Conservation (phyloP, 1,140 invertebrate species). For the Eriocheir sinensis region DNA sequence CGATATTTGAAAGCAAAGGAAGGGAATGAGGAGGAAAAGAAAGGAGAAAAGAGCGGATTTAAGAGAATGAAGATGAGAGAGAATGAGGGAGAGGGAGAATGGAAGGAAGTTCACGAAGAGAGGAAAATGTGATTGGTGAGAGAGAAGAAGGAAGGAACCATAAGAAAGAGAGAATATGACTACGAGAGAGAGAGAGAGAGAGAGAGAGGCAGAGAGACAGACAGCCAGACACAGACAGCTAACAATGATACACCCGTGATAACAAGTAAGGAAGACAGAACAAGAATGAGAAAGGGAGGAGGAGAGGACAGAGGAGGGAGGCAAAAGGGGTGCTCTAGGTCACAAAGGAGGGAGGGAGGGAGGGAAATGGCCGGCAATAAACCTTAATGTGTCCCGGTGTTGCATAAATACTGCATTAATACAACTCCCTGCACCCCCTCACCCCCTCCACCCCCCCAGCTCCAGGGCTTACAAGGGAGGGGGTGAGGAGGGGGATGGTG, state of each 20-base stretch:
- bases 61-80: not conserved
- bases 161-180: slow-evolving; percentile 18
- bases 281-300: not conserved
- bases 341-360: slow-evolving; percentile 34
- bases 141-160: not conserved
- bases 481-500: no score
- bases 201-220: slow-evolving; percentile 8
- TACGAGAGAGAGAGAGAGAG: slow-evolving; percentile 1
- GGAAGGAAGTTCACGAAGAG: not conserved
- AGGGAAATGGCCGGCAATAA: slow-evolving; percentile 36
- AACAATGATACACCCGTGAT: not conserved
- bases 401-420: slow-evolving; percentile 26
- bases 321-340: not conserved
- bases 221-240: not conserved
- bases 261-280: not conserved
- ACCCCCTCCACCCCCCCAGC: no score
- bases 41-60: not conserved
- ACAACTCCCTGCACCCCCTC: no score
- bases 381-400: not conserved
- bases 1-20: not conserved
- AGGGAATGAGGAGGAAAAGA: not conserved
- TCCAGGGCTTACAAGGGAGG: no score
- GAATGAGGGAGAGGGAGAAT: not conserved
- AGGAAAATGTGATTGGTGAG: not conserved
- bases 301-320: not conserved